phyloP scores from a whole-genome alignment of 2,797 vertebrate genomes.

The Fistularia commersonii region DNA sequence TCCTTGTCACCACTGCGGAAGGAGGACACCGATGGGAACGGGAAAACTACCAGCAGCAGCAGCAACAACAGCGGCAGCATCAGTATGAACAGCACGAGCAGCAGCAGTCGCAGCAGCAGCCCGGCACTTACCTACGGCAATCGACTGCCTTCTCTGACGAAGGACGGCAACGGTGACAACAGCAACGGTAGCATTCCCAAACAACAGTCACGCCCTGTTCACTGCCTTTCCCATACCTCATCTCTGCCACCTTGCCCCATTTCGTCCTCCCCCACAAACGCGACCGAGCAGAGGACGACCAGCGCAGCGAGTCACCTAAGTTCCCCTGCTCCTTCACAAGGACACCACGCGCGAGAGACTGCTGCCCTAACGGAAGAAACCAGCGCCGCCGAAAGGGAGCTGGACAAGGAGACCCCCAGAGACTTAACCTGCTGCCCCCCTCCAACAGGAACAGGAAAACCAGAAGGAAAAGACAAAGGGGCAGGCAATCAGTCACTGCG shows the following conservation, averaged over 20 bases:
- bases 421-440: constrained; percentile 69
- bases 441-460: constrained; percentile 55
- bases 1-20: constrained; percentile 52
- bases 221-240: constrained; percentile 54
- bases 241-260: constrained; percentile 55
- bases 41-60: constrained; percentile 60
- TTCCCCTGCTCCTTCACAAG: constrained; percentile 60
- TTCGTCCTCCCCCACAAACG: constrained; percentile 49
- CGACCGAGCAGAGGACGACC: constrained; percentile 66
- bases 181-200: constrained; percentile 64
- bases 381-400: constrained; percentile 62
- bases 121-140: constrained; percentile 62
- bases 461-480: constrained; percentile 70
- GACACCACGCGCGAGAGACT: constrained; percentile 64
- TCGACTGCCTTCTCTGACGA: constrained; percentile 54
- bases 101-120: constrained; percentile 67
- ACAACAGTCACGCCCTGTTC: constrained; percentile 62
- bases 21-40: constrained; percentile 66
- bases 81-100: constrained; percentile 53
- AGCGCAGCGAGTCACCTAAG: constrained; percentile 58
- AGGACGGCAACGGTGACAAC: constrained; percentile 60
- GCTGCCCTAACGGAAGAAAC: constrained; percentile 64
- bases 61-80: constrained; percentile 47
- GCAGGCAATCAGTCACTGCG: constrained; percentile 47
- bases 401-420: constrained; percentile 63